Base-by-base conservation (phyloP, 2,797 vertebrate species). In the Tiaroga cobitis region DNA sequence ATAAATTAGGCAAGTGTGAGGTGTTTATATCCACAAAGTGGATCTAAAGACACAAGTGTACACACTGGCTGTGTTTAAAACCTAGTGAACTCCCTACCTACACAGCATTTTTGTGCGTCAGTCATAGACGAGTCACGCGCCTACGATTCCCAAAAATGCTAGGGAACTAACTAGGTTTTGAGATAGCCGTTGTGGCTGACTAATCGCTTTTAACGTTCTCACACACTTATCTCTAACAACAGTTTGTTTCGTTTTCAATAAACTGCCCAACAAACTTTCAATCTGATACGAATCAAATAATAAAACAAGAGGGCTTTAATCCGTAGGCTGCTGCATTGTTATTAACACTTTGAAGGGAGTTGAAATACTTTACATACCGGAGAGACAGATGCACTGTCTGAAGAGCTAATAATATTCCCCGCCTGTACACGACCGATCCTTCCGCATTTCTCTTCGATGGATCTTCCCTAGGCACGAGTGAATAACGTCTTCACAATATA, bases 281-380 rank as follows among this genome's bases (percentile, higher is more conserved):
- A 46, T 18, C 24, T 24, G 29, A 49, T 1, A 39, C 9, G 1
- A 51, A 79, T 8, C 13, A 1, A 24, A 37, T 10, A 10, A 19
- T 10, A 4, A 43, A 26, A 70, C 8, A 11, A 34, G 32, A 11
- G 4, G 6, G 19, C 7, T 8, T 4, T 67, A 2, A 41, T 68
- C 24, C 3, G 26, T 15, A 34, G 26, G 43, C 24, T 46, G 74
- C 39, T 32, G 43, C 8, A 34, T 54, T 39, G 49, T 69, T 75
- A 74, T 26, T 15, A n/a, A 79, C 26, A 88, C 85, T 85, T 91
- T 90, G 76, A 86, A 87, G 43, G 69, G 87, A 92, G 89, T 91
- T 91, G 84, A 93, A 94, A 95, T 94, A 94, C 90, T 95, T 93
- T 90, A 96, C 95, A 96, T 96, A 95, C 95, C 95, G 94, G 91